phyloP scores from a whole-genome alignment of 1,140 invertebrate species.

The Zophobas morio region DNA sequence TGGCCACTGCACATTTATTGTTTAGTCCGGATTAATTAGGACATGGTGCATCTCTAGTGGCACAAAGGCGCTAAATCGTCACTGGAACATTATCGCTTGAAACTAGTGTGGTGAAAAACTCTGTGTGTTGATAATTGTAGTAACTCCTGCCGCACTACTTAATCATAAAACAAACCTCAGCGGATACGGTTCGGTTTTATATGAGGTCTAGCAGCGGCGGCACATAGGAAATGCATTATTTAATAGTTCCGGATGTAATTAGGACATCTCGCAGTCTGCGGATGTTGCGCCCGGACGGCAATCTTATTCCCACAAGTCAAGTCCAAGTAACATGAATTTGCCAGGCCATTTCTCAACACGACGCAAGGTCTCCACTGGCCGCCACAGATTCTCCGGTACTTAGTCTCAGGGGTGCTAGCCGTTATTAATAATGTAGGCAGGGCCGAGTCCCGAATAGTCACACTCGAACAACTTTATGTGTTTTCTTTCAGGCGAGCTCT shows the following conservation, averaged over 20 bases:
- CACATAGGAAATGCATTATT: slow-evolving; percentile 56
- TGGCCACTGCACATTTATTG: too few relatives aligned
- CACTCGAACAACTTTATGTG: slow-evolving; percentile 55
- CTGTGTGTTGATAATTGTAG: slow-evolving; percentile 11
- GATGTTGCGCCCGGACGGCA: slow-evolving; percentile 48
- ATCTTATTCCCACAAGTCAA: slow-evolving; percentile 58
- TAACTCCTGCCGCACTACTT: slow-evolving; percentile 24
- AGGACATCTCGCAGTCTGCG: slow-evolving; percentile 55
- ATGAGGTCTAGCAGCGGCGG: slow-evolving; percentile 24
- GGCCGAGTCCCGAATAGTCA: slow-evolving; percentile 50
- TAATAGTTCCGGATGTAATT: slow-evolving; percentile 57
- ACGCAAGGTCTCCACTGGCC: slow-evolving; percentile 53
- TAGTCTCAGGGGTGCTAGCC: slow-evolving; percentile 51
- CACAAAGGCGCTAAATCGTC: too few relatives aligned
- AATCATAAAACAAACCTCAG: slow-evolving; percentile 34
- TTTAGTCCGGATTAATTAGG: too few relatives aligned
- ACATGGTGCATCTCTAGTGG: too few relatives aligned
- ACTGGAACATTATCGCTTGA: too few relatives aligned
- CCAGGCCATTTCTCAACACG: slow-evolving; percentile 60
- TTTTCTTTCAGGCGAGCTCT: slow-evolving; percentile 52
- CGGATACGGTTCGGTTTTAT: slow-evolving; percentile 41
- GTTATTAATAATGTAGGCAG: slow-evolving; percentile 61
- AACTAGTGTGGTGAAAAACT: too few relatives aligned
- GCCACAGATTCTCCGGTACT: slow-evolving; percentile 54
- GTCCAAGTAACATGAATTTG: slow-evolving; percentile 59